phyloP scores from a whole-genome alignment of 2,888 invertebrate species.

The Orthosia incerta region DNA sequence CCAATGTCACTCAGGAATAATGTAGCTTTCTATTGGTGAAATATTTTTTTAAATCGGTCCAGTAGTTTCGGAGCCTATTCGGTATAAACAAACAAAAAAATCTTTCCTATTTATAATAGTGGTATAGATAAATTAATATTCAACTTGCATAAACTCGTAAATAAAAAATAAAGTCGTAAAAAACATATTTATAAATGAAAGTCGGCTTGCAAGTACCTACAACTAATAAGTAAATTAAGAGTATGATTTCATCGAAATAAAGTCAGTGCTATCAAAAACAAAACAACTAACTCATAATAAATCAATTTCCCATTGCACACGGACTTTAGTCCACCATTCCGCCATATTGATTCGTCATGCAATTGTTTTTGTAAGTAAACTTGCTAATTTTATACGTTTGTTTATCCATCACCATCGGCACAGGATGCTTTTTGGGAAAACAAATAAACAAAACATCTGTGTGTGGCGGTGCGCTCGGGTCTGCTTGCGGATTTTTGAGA shows the following conservation, averaged over 20 bases:
- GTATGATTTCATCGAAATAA: not conserved
- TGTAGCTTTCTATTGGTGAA: too few relatives aligned
- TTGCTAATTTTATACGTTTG: conserved; percentile 48
- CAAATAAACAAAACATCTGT: conserved; percentile 41
- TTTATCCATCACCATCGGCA: conserved; percentile 48
- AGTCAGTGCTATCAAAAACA: not conserved
- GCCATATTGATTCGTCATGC: conserved; percentile 57
- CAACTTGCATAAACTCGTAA: too few relatives aligned
- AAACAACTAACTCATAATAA: conserved; percentile 14
- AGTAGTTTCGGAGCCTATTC: too few relatives aligned
- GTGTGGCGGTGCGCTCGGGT: not conserved
- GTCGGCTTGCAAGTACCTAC: too few relatives aligned
- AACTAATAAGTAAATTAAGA: too few relatives aligned
- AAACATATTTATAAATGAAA: too few relatives aligned
- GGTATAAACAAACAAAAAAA: too few relatives aligned
- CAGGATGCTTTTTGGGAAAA: conserved; percentile 55
- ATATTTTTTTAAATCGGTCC: too few relatives aligned
- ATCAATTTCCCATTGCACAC: conserved; percentile 25
- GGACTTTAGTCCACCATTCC: conserved; percentile 4
- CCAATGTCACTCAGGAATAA: too few relatives aligned
- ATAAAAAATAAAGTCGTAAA: too few relatives aligned
- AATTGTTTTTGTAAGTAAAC: conserved; percentile 54
- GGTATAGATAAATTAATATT: too few relatives aligned
- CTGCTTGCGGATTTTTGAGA: not conserved
- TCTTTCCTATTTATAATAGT: too few relatives aligned